Percentiles rank a stretch among this genome's conserved stretches.
These are phyloP conservation scores for Pangasianodon hypophthalmus DNA, from an alignment of 2,113 vertebrate genomes.

Conservation along the genomic window DNA sequence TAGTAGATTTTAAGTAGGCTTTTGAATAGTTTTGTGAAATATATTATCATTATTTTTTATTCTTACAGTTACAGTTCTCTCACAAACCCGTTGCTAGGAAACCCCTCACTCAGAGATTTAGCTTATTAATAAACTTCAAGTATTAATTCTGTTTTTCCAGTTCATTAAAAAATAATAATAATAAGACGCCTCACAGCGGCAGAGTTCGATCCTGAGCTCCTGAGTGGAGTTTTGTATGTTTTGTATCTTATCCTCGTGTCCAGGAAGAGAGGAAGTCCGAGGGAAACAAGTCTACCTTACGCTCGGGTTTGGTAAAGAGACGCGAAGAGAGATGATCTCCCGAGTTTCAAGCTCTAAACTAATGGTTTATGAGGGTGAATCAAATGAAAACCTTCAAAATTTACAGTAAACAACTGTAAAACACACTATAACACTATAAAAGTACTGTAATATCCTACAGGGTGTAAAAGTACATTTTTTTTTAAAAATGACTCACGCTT, in stretches of 20 bases:
- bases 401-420: background rate
- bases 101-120: background rate
- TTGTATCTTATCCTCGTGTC: background rate
- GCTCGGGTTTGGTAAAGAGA: background rate
- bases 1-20: background rate
- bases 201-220: background rate
- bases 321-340: background rate
- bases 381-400: background rate
- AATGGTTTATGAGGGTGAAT: background rate
- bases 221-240: too few relatives aligned
- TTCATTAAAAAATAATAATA: too few relatives aligned
- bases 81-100: background rate
- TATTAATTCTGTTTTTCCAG: too few relatives aligned
- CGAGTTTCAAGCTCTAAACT: too few relatives aligned
- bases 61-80: background rate
- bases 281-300: background rate
- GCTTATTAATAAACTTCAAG: background rate
- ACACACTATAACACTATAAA: too few relatives aligned
- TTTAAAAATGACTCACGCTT: background rate
- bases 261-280: background rate
- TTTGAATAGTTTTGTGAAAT: background rate
- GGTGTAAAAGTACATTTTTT: background rate
- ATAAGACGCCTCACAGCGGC: background rate
- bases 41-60: background rate
- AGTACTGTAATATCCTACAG: background rate